Evolutionary conservation across 2,888 invertebrate genomes (phyloP).

Genomic region (Aelia acuminata): DNA sequence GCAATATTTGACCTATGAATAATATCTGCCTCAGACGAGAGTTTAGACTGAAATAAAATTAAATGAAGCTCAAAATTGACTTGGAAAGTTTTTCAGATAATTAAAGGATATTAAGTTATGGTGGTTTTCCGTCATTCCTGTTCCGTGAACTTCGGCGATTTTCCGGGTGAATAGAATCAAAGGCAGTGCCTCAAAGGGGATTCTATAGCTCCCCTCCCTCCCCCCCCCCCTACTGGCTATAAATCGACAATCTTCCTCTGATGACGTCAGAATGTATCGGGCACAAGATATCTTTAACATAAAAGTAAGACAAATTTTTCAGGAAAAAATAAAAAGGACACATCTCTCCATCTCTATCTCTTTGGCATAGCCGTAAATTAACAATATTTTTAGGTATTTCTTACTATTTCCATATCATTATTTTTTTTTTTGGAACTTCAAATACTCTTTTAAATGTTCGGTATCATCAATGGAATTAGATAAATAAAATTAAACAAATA

Average conservation of each 20-base stretch:
- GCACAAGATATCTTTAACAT: neutral
- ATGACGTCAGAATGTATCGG: neutral
- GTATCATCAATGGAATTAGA: too few relatives aligned
- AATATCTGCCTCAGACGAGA: neutral
- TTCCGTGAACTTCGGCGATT: neutral
- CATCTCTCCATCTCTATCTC: too few relatives aligned
- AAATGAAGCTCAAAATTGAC: neutral
- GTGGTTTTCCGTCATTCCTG: neutral
- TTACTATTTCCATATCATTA: too few relatives aligned
- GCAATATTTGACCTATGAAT: neutral
- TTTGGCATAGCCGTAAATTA: too few relatives aligned
- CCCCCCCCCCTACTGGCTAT: too few relatives aligned
- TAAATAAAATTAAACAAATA: too few relatives aligned
- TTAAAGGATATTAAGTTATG: constrained; percentile 28
- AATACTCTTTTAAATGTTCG: too few relatives aligned
- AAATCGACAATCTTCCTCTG: neutral
- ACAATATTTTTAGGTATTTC: too few relatives aligned
- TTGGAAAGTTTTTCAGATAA: neutral
- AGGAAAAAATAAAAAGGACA: too few relatives aligned
- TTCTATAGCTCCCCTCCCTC: neutral
- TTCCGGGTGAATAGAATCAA: neutral
- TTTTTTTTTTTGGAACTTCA: too few relatives aligned
- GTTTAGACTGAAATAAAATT: neutral
- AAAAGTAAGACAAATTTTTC: neutral
- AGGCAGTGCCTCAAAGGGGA: neutral